Evolutionary conservation across 2,113 vertebrate species (phyloP).

Genomic region (Benitochromis conjunctus): DNA sequence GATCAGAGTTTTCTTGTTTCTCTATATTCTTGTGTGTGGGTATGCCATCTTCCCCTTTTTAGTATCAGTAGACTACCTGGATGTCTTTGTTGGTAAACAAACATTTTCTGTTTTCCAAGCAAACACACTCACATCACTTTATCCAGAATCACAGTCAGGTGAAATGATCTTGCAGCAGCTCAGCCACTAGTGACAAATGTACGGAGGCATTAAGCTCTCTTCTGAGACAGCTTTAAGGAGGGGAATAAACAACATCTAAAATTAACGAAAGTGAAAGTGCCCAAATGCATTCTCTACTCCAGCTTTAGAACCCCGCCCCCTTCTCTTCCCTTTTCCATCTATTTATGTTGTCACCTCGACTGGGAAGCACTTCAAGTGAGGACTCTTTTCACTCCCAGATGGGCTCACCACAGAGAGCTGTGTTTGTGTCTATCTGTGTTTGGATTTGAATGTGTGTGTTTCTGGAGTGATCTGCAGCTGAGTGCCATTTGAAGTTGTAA

Average conservation of each 20-base stretch:
- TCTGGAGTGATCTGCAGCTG: slow-evolving; percentile 25
- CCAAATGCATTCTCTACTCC: slow-evolving; percentile 14
- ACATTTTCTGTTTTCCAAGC: slow-evolving; percentile 2
- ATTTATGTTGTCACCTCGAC: slow-evolving; percentile 51
- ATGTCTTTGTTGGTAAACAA: not conserved
- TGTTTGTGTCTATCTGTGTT: slow-evolving; percentile 8
- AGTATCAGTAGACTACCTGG: not conserved
- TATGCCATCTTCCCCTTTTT: not conserved
- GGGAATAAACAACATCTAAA: slow-evolving; percentile 53
- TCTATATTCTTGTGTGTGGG: rapidly evolving
- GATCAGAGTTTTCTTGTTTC: not conserved
- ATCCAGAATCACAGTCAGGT: slow-evolving; percentile 14
- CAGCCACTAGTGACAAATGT: slow-evolving; percentile 15
- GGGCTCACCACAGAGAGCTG: slow-evolving; percentile 24
- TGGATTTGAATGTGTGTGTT: not conserved
- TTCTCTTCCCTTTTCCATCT: not conserved
- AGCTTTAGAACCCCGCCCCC: slow-evolving; percentile 21
- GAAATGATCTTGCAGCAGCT: slow-evolving; percentile 16
- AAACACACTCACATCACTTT: slow-evolving; percentile 6
- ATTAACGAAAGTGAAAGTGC: slow-evolving; percentile 55
- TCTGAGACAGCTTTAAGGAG: slow-evolving; percentile 33
- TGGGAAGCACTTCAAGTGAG: slow-evolving; percentile 59
- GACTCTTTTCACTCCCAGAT: slow-evolving; percentile 50
- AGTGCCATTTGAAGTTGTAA: slow-evolving; percentile 53
- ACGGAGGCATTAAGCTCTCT: slow-evolving; percentile 32